phyloP scores from a whole-genome alignment of 2,113 vertebrate species.

The Pelodiscus sinensis region DNA sequence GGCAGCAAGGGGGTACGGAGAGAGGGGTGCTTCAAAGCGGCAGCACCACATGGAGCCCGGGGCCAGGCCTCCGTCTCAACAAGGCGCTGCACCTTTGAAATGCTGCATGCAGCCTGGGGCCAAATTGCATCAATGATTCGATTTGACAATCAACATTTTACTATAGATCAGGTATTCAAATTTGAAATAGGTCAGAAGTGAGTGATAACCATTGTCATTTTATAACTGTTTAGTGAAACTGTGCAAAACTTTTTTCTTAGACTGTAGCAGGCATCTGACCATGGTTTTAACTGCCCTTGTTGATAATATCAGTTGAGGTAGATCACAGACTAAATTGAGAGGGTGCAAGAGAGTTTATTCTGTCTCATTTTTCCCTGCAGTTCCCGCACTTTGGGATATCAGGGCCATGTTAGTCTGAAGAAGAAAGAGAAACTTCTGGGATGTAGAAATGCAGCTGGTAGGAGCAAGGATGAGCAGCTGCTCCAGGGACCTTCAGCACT shows the following conservation, averaged over 20 bases:
- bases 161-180: not conserved
- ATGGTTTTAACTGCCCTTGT: conserved; percentile 45
- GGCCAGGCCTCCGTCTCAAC: too few species aligned
- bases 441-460: not conserved
- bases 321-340: not conserved
- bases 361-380: not conserved
- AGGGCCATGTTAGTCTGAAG: not conserved
- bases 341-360: not conserved
- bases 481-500: not conserved
- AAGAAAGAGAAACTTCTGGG: not conserved
- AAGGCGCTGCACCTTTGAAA: too few species aligned
- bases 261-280: conserved; percentile 35
- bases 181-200: conserved; percentile 4
- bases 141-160: too few species aligned
- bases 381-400: not conserved
- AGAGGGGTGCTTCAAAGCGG: too few species aligned
- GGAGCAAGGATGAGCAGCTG: not conserved
- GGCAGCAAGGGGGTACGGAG: too few species aligned
- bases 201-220: not conserved
- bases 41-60: too few species aligned
- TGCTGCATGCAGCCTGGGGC: too few species aligned
- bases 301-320: conserved; percentile 32
- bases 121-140: too few species aligned
- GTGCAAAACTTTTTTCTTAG: conserved; percentile 6
- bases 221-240: conserved; percentile 32